Evolutionary conservation across 2,888 invertebrate genomes (phyloP), one percentile per base, ranked within the genome.

Genomic region (Cephus nigrinus): DNA sequence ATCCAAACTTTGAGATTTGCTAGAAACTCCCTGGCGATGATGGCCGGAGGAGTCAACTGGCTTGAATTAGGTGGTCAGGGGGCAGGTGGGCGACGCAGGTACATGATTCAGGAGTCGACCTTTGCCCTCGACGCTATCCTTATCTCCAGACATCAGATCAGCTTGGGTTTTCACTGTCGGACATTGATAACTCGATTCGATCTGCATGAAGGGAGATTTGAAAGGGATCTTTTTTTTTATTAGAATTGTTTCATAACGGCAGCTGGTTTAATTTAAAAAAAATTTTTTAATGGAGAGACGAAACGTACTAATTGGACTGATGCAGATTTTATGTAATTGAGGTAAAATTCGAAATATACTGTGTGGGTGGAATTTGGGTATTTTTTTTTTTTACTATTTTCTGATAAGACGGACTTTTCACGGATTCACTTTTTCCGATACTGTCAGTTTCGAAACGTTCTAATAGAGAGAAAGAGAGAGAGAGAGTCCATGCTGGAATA

Each of bases 101-200:
- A 78, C 68, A 35, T 5, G 72, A 75, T 80, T 80, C 72, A n/a
- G n/a, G 69, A 77, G 75, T 78, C 75, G 79, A 69, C 74, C 76
- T 69, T 72, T 79, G 78, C 78, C 74, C 74, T 74, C 76, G 33
- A 35, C n/a, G 74, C 79, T 80, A 72, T 2, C 23, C 23, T 9
- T 55, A 55, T 55, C 55, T 55, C 23, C 9, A 23, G 23, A 55
- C 9, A 55, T 55, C 23, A 23, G 55, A 23, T 55, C 9, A 55
- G 55, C 23, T 9, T 9, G 55, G 55, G 9, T 23, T 23, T 55
- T 55, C 0, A 23, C 55, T 9, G 5, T 40, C 40, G 40, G 40
- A 40, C 15, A 55, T 1, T 55, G 23, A 55, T 23, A 55, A 15
- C 9, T 23, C 15, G 23, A 55, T 23, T 23, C 9, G 23, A 23